Conservation (phyloP, 1,140 invertebrate species). For the Gryon sp. region DNA sequence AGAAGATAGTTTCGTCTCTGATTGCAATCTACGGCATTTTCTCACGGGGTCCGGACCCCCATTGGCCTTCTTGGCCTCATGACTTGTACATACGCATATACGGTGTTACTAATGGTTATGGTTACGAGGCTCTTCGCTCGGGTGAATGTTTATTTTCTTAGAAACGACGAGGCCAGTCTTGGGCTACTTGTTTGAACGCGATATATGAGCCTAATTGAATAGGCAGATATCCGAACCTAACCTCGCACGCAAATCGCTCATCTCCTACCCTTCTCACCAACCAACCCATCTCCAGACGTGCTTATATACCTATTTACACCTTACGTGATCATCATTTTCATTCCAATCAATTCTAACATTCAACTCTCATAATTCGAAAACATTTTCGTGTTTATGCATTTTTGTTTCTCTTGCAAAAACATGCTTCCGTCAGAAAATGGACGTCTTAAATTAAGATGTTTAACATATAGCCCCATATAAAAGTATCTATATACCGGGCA, state of each 20-base stretch:
- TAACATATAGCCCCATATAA: no score
- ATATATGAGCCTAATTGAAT: conserved; percentile 58
- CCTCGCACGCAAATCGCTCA: conserved; percentile 8
- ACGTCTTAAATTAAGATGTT: no score
- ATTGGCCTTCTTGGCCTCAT: conserved; percentile 60
- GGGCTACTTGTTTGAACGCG: conserved; percentile 49
- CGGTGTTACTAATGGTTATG: conserved; percentile 61
- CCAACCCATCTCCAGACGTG: no score
- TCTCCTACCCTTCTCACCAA: not conserved
- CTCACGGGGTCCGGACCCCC: conserved; percentile 59
- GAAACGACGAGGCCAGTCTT: conserved; percentile 46
- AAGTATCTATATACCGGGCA: no score
- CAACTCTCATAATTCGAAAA: no score
- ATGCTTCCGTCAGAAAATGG: no score
- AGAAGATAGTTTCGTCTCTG: no score
- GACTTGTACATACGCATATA: conserved; percentile 61
- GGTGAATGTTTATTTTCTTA: conserved; percentile 58
- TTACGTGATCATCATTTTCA: conserved; percentile 18
- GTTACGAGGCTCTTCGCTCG: conserved; percentile 47
- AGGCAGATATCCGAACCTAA: conserved; percentile 28
- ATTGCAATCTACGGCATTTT: conserved; percentile 23
- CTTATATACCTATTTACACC: no score
- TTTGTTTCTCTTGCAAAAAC: no score
- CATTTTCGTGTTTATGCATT: no score
- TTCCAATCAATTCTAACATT: conserved; percentile 24